Evolutionary conservation across 2,797 vertebrate species (phyloP), one percentile per base, ranked within the genome.

Genomic region (Amblyopsis hoosieri): DNA sequence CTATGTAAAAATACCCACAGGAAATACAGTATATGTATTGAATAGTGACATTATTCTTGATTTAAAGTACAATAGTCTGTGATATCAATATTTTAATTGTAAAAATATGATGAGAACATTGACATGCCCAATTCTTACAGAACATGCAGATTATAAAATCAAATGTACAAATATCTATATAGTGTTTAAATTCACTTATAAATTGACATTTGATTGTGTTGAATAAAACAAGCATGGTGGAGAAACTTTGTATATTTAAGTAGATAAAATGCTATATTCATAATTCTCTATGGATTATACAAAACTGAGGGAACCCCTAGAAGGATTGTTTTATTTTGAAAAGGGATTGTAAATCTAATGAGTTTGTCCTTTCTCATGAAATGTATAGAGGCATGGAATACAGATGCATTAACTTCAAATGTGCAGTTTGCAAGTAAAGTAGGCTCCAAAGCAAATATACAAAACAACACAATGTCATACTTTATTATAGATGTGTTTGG

Each of bases 231-330:
- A 89, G 87, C 73, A 77, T 61, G 68, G 74, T 91, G 90, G 88
- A 81, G 57, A 62, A 85, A 81, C 86, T 91, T 90, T 93, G 91
- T 93, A 93, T 87, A 93, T 93, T 93, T 88, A 65, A 85, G 72
- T 90, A 93, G 89, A 67, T 72, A 83, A 76, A 83, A 73, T 82
- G 72, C 64, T 60, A 54, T 12, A 71, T 59, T 71, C 64, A 65
- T 62, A 58, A 69, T 78, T 75, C 70, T 78, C 67, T 72, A 63
- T 77, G 64, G 55, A 79, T 74, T 51, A 74, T 13, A 69, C 15
- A 46, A 82, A 67, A 84, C 47, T 70, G 69, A 66, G 75, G 70
- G 67, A 84, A 86, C 79, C 66, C 75, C 56, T 87, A 85, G 87
- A 85, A 75, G 60, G 65, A 78, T 62, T 73, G 80, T 72, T 90